Percentiles rank a stretch among this genome's conserved stretches.
Conservation (phyloP, 2,888 invertebrate genomes). For the Limnephilus marmoratus region DNA sequence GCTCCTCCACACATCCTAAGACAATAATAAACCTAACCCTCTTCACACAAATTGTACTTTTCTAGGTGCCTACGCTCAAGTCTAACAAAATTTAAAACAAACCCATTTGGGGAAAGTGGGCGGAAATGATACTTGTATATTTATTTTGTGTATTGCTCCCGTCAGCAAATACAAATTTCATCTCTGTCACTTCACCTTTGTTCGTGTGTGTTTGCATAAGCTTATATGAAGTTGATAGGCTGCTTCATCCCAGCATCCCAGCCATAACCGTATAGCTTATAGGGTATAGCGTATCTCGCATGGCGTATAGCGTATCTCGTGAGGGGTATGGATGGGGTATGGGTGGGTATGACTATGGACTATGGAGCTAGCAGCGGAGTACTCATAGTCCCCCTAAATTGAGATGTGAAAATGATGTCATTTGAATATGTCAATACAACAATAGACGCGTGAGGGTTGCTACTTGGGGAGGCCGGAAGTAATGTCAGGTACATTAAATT, state of each 20-base stretch:
- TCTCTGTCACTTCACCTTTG: conserved; percentile 66
- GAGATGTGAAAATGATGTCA: conserved; percentile 67
- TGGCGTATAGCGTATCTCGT: not conserved
- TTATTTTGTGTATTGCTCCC: conserved; percentile 66
- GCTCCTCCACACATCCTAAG: not conserved
- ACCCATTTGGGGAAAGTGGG: conserved; percentile 61
- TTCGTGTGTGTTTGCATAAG: conserved; percentile 64
- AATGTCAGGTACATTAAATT: not conserved
- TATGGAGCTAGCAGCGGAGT: conserved; percentile 2
- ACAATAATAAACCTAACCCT: not conserved
- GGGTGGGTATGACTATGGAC: not conserved
- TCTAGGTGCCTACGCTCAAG: not conserved
- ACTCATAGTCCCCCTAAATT: conserved; percentile 59
- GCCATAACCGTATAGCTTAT: conserved; percentile 55
- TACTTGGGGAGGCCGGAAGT: conserved; percentile 52
- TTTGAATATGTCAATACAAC: conserved; percentile 67
- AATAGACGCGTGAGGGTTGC: conserved; percentile 58
- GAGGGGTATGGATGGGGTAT: not conserved
- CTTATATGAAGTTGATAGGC: conserved; percentile 64
- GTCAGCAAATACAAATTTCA: conserved; percentile 67
- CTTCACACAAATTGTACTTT: not conserved
- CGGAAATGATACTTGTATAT: conserved; percentile 56
- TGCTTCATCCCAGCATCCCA: conserved; percentile 57
- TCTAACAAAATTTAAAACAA: conserved; percentile 44
- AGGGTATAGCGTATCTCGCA: not conserved